These are phyloP conservation scores for Colossoma macropomum DNA, from an alignment of 2,113 vertebrate genomes.

Conservation along the genomic window DNA sequence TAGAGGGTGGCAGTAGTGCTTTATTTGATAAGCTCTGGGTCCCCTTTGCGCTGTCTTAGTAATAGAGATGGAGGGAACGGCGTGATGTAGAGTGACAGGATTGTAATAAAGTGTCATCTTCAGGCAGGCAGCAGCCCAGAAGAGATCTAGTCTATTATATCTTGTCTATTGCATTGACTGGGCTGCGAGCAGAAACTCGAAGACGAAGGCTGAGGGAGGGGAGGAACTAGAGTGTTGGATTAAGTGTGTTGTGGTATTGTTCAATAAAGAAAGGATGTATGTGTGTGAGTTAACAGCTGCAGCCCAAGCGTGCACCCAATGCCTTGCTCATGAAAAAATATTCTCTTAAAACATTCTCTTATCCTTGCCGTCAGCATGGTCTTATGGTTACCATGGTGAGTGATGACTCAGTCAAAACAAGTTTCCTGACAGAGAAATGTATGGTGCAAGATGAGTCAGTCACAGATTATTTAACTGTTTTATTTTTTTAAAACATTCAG, in stretches of 20 bases:
- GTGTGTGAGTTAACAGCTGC: not conserved
- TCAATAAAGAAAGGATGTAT: not conserved
- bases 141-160: conserved; percentile 57
- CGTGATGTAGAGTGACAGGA: conserved; percentile 56
- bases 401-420: conserved; percentile 41
- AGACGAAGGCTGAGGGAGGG: not conserved
- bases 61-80: conserved; percentile 51
- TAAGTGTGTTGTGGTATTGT: not conserved
- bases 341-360: not conserved
- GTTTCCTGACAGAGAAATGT: conserved; percentile 15
- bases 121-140: conserved; percentile 36
- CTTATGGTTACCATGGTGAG: conserved; percentile 45
- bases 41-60: conserved; percentile 42
- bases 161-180: conserved; percentile 18
- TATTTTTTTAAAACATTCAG: not conserved
- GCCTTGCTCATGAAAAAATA: conserved; percentile 44
- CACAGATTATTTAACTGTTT: not conserved
- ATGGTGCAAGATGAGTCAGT: not conserved
- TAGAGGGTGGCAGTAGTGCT: conserved; percentile 14
- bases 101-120: conserved; percentile 61
- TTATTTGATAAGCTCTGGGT: conserved; percentile 47
- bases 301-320: conserved; percentile 39
- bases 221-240: not conserved
- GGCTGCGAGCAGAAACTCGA: not conserved
- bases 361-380: conserved; percentile 46